Conservation (phyloP, 2,797 vertebrate genomes). For the Esox lucius region DNA sequence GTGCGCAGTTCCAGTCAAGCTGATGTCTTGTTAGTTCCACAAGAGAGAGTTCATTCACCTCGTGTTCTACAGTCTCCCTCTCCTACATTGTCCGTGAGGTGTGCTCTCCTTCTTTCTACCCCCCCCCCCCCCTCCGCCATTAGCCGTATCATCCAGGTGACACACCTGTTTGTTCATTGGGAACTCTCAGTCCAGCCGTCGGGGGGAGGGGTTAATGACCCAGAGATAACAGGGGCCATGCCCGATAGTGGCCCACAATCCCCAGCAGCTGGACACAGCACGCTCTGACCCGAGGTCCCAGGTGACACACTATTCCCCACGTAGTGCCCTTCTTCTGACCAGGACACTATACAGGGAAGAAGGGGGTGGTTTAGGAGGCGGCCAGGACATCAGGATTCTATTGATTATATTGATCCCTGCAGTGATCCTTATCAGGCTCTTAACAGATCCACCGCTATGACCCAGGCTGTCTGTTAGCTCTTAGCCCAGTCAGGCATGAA, state of each 20-base stretch:
- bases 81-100: slow-evolving; percentile 4
- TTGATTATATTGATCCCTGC: slow-evolving; percentile 57
- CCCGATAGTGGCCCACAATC: slow-evolving; percentile 47
- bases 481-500: slow-evolving; percentile 4
- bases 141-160: slow-evolving; percentile 25
- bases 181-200: slow-evolving; percentile 36
- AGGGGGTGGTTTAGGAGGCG: neutral
- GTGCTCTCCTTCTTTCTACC: slow-evolving; percentile 4
- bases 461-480: slow-evolving; percentile 15
- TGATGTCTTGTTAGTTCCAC: neutral
- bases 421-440: slow-evolving; percentile 44
- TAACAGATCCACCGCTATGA: slow-evolving; percentile 31
- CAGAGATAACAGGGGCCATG: slow-evolving; percentile 43
- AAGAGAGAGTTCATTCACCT: neutral
- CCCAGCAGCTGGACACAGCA: slow-evolving; percentile 9
- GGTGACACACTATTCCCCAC: neutral
- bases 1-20: neutral
- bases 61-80: neutral
- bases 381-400: slow-evolving; percentile 37
- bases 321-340: neutral
- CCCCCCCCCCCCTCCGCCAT: neutral
- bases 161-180: slow-evolving; percentile 40
- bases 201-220: slow-evolving; percentile 42
- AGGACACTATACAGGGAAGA: neutral
- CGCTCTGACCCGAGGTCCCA: slow-evolving; percentile 29